Conservation (phyloP, 2,888 invertebrate species). For the Lathronympha strigana region DNA sequence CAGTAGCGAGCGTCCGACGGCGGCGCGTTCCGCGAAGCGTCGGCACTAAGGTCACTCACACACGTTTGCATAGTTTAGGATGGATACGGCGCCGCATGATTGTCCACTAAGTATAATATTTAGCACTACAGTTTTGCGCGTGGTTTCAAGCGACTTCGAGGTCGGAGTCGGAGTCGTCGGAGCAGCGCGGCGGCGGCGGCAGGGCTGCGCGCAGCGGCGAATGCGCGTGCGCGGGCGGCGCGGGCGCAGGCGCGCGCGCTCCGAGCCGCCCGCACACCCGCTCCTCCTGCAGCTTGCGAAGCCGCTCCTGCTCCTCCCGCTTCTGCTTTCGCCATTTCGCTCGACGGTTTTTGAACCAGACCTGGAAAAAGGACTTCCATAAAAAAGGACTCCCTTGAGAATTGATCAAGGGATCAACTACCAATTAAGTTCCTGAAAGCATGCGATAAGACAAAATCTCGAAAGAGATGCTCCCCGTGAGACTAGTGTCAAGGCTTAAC, state of each 20-base stretch:
- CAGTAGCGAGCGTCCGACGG: slow-evolving; percentile 20
- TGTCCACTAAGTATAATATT: no score
- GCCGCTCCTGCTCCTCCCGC: slow-evolving; percentile 92
- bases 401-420: no score
- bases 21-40: no score
- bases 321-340: slow-evolving; percentile 99
- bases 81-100: no score
- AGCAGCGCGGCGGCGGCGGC: slow-evolving; percentile 72
- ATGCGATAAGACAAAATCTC: no score
- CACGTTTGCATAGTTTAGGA: no score
- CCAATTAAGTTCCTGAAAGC: no score
- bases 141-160: slow-evolving; percentile 89
- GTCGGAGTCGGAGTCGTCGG: slow-evolving; percentile 91
- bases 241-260: slow-evolving; percentile 67
- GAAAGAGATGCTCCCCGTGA: no score
- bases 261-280: slow-evolving; percentile 79
- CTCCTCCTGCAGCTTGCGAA: slow-evolving; percentile 93
- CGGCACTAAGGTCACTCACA: no score
- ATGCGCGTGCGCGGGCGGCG: slow-evolving; percentile 66
- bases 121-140: no score
- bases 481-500: no score
- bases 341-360: slow-evolving; percentile 98
- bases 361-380: slow-evolving; percentile 84
- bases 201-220: slow-evolving; percentile 55
- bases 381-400: no score